Evolutionary conservation across 92 coral and sea anemone species (phyloP).

Genomic region (Isaurus tuberculatus): DNA sequence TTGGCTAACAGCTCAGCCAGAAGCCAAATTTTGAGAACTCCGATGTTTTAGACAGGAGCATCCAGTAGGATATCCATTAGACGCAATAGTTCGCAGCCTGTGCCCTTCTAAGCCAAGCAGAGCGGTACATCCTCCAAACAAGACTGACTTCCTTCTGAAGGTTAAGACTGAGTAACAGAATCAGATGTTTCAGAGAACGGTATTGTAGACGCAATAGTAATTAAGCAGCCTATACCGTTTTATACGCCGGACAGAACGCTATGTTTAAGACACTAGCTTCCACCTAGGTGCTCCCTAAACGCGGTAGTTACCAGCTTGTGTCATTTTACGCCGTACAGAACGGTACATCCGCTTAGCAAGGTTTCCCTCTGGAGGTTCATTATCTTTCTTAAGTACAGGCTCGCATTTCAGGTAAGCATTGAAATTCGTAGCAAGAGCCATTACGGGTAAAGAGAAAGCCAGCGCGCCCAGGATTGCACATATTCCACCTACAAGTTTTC

Average conservation of each 20-base stretch:
- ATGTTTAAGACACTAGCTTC: neutral
- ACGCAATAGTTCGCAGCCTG: neutral
- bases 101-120: slow-evolving; percentile 4
- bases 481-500: slow-evolving; percentile 81
- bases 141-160: slow-evolving; percentile 13
- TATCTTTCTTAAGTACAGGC: slow-evolving; percentile 69
- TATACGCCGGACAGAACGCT: too few species aligned
- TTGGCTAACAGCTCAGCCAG: neutral
- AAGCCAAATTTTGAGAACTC: neutral
- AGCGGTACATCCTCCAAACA: slow-evolving; percentile 23
- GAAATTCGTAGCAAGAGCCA: slow-evolving; percentile 93
- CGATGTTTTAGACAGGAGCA: neutral
- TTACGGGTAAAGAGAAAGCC: slow-evolving; percentile 92
- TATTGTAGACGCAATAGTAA: too few species aligned
- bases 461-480: slow-evolving; percentile 94
- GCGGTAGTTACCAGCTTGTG: neutral
- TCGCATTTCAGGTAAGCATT: slow-evolving; percentile 90
- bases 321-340: slow-evolving; percentile 16
- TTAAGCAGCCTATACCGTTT: too few species aligned
- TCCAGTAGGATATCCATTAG: neutral
- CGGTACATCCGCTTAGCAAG: slow-evolving; percentile 39
- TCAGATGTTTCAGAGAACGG: too few species aligned
- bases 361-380: slow-evolving; percentile 35
- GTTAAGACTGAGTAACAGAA: slow-evolving; percentile 48
- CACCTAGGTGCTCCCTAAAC: too few species aligned